These are phyloP conservation scores for Halcyon chelicuti DNA, from an alignment of 2,797 vertebrate genomes.

Conservation along the genomic window DNA sequence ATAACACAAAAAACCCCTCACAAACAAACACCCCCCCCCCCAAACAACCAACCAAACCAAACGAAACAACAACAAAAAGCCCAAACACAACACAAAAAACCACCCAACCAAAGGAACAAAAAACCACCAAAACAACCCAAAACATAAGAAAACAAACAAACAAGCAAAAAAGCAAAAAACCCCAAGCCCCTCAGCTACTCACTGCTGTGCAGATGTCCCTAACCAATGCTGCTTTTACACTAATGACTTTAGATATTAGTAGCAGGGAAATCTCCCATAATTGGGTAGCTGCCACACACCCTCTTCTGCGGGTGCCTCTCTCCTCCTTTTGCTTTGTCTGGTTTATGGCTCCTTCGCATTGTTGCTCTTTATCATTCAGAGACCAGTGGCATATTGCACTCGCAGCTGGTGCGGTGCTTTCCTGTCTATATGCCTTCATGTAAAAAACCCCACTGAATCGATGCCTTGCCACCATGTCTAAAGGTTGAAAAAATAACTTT, in stretches of 20 bases:
- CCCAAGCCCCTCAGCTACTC: neutral
- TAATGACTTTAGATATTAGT: neutral
- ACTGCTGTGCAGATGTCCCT: neutral
- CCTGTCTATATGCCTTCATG: conserved; percentile 6
- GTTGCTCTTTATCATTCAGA: conserved; percentile 3
- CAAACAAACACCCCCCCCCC: too few species aligned
- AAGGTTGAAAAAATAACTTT: conserved; percentile 31
- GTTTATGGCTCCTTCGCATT: neutral
- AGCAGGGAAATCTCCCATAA: neutral
- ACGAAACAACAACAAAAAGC: too few species aligned
- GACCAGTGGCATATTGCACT: conserved; percentile 19
- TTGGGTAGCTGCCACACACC: neutral
- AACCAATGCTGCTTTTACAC: neutral
- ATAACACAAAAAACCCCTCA: neutral
- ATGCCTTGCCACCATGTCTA: neutral
- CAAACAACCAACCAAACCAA: too few species aligned
- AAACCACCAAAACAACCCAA: too few species aligned
- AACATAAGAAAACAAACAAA: neutral
- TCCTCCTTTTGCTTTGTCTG: conserved; percentile 14
- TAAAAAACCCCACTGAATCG: neutral
- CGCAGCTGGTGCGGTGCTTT: neutral
- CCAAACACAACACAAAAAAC: too few species aligned
- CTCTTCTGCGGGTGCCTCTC: neutral
- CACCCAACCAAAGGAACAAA: too few species aligned
- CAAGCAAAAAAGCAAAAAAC: neutral